phyloP scores from a whole-genome alignment of 2,888 invertebrate species.

The Ochropacha duplaris region DNA sequence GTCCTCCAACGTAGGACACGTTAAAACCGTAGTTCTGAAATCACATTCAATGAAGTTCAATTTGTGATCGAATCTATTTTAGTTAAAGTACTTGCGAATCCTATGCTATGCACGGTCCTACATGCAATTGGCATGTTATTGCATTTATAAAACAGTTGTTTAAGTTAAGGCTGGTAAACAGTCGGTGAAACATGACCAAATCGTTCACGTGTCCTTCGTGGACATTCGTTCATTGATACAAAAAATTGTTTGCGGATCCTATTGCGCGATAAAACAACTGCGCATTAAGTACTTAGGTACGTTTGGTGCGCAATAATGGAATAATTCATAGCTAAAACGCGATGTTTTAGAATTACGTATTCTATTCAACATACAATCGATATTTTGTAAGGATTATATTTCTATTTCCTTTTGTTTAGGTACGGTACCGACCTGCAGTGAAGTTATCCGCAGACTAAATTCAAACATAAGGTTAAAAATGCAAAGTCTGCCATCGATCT shows the following conservation, averaged over 20 bases:
- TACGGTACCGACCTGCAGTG: too few species aligned
- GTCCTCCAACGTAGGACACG: too few species aligned
- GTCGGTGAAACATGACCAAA: constrained; percentile 25
- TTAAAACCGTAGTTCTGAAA: too few species aligned
- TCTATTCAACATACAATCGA: background rate
- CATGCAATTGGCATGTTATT: too few species aligned
- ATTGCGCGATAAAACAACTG: constrained; percentile 33
- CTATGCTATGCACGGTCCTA: too few species aligned
- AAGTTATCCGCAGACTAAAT: background rate
- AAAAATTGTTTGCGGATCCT: constrained; percentile 48
- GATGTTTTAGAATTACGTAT: background rate
- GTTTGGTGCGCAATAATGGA: constrained; percentile 26
- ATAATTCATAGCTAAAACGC: background rate
- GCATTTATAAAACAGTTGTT: background rate
- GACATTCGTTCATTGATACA: constrained; percentile 31
- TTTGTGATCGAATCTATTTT: too few species aligned
- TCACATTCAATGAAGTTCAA: too few species aligned
- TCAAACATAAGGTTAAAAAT: background rate
- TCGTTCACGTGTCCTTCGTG: constrained; percentile 42
- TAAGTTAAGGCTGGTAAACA: constrained; percentile 4
- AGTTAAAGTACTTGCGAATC: too few species aligned
- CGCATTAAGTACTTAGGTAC: constrained; percentile 38
- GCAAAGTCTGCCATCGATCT: background rate
- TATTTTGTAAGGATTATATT: background rate
- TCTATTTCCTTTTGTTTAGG: background rate